A percentile compares a stretch with the other conserved stretches of the same genome.
Conservation (phyloP, 2,113 vertebrate species). For the Nyctereutes procyonoides region DNA sequence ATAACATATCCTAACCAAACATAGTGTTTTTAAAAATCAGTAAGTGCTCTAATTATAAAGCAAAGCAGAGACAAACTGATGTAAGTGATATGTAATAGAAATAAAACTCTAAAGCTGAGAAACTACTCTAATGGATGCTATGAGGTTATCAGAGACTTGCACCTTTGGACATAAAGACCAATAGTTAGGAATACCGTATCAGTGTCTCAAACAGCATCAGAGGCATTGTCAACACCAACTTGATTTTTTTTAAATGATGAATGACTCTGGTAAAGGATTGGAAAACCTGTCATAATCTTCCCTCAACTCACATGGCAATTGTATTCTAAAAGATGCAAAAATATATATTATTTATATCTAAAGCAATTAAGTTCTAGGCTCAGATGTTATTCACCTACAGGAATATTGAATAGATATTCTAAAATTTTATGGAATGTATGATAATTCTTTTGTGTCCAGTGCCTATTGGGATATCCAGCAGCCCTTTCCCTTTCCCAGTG, state of each 20-base stretch:
- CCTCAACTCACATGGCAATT: background rate
- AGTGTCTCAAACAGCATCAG: background rate
- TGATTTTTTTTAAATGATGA: background rate
- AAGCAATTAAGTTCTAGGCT: background rate
- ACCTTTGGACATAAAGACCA: accelerated
- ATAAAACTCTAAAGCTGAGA: background rate
- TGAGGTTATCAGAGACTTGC: background rate
- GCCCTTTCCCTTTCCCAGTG: background rate
- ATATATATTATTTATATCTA: background rate
- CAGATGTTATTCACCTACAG: background rate
- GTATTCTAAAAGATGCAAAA: conserved; percentile 8
- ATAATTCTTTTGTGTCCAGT: background rate
- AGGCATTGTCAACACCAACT: background rate
- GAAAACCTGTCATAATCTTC: background rate
- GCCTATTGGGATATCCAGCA: background rate
- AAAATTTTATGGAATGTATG: background rate
- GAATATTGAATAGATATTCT: background rate
- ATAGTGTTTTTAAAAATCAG: background rate
- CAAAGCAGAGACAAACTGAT: background rate
- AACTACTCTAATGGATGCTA: accelerated
- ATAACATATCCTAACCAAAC: background rate
- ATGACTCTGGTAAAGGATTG: background rate
- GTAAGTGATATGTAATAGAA: background rate
- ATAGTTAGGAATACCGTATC: accelerated
- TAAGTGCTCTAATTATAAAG: background rate